phyloP scores from a whole-genome alignment of 2,888 invertebrate species.

The Ophion ventricosus region DNA sequence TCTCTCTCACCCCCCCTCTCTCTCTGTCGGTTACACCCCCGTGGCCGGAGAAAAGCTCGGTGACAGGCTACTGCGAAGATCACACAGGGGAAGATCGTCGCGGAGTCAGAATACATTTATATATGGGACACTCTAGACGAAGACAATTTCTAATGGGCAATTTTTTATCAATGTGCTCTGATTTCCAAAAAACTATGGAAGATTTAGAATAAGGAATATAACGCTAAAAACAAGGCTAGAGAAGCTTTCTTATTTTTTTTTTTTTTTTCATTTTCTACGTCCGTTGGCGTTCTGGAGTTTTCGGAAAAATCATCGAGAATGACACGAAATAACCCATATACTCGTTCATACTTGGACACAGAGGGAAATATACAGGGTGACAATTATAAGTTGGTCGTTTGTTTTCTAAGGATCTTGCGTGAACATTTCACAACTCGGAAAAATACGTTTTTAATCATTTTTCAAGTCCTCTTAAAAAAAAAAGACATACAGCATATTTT shows the following conservation, averaged over 20 bases:
- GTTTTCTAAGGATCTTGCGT: too few species aligned
- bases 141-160: neutral
- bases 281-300: neutral
- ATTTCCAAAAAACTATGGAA: neutral
- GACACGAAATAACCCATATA: constrained; percentile 6
- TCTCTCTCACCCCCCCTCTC: neutral
- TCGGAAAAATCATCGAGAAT: neutral
- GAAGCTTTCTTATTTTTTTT: neutral
- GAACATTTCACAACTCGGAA: too few species aligned
- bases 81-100: constrained; percentile 42
- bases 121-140: constrained; percentile 19
- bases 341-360: too few species aligned
- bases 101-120: constrained; percentile 35
- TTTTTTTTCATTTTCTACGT: neutral
- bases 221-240: neutral
- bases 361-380: too few species aligned
- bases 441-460: too few species aligned
- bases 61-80: constrained; percentile 44
- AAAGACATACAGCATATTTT: too few species aligned
- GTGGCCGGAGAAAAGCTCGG: constrained; percentile 40
- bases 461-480: too few species aligned
- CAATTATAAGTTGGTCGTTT: too few species aligned
- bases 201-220: neutral
- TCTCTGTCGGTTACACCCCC: constrained; percentile 51
- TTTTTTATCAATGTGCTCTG: neutral